Evolutionary conservation across 2,888 invertebrate species (phyloP).

Genomic region (Baccha elongata): DNA sequence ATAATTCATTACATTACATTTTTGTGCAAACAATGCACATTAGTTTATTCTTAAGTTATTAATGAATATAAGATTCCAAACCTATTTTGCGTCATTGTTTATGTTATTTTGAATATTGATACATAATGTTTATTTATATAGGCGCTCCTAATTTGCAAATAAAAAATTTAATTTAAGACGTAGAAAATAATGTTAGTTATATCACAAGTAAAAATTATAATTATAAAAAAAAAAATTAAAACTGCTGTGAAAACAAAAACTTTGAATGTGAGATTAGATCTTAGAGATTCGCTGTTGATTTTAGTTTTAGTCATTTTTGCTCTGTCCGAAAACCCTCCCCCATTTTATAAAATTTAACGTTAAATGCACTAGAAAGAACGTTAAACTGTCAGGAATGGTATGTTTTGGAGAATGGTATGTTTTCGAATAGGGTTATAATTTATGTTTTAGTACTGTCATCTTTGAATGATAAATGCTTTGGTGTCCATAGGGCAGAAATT

Average conservation of each 20-base stretch:
- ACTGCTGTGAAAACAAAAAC: constrained; percentile 21
- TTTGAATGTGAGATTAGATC: constrained; percentile 24
- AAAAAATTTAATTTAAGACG: constrained; percentile 32
- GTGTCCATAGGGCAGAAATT: constrained; percentile 81
- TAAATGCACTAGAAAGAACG: no score
- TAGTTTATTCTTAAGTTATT: neutral
- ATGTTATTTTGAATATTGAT: no score
- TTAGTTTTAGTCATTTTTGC: constrained; percentile 1
- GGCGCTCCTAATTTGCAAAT: neutral
- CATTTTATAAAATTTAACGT: no score
- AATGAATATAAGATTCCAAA: neutral
- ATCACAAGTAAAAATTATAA: constrained; percentile 63
- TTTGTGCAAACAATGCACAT: no score
- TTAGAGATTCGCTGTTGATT: constrained; percentile 4
- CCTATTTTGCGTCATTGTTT: neutral
- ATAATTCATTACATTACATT: constrained; percentile 7
- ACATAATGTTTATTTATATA: neutral
- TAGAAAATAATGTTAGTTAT: constrained; percentile 38
- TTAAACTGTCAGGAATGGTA: no score
- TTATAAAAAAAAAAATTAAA: constrained; percentile 36
- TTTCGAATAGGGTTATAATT: neutral
- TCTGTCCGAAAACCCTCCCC: no score
- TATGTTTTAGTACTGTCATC: constrained; percentile 65
- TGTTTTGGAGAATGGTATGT: neutral
- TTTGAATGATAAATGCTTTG: constrained; percentile 78